Evolutionary conservation across 2,888 invertebrate genomes (phyloP), one percentile per base, ranked within the genome.

Genomic region (Zele albiditarsus): DNA sequence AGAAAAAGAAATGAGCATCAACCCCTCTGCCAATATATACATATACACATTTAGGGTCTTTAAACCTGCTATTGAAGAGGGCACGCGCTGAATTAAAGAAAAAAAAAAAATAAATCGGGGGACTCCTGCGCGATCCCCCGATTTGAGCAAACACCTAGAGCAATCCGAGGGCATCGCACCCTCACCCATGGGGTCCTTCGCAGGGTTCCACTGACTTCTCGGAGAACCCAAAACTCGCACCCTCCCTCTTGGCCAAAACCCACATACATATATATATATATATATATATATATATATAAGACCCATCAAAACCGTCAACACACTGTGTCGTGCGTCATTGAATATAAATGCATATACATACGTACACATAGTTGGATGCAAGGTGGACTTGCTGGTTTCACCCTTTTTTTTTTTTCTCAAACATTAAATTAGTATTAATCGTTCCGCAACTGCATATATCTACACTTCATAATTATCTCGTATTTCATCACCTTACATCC

Each of bases 31-130:
- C 68, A 77, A 53, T 20, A 20, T 53, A 20, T 46, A 46, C n/a
- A 42, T 42, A 14, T 42, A 46, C n/a, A 46, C 46, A 46, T n/a
- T n/a, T 46, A 20, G 53, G 53, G 53, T 66, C 71, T 75, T 71
- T 38, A 71, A 20, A 60, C 66, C 86, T 86, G 53, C 83, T 85
- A 88, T 85, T 88, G 87, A 88, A 87, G 88, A 88, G 88, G 88
- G 86, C 87, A 88, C 88, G 88, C 86, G 87, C 83, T 84, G 67
- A 77, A 53, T 53, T 53, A 53, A 20, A 53, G 20, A 53, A 53
- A 20, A 10, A 53, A 53, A 53, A 53, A 53, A 81, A 71, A 80
- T 38, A 38, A 81, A 63, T 71, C 67, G 76, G 80, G 79, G 75
- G 53, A 67, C 63, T 62, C 58, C 20, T 20, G 8, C 53, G 20